These are phyloP conservation scores for Cacajao melanocephalus DNA, from an alignment of 2,797 vertebrate species.

Conservation along the genomic window DNA sequence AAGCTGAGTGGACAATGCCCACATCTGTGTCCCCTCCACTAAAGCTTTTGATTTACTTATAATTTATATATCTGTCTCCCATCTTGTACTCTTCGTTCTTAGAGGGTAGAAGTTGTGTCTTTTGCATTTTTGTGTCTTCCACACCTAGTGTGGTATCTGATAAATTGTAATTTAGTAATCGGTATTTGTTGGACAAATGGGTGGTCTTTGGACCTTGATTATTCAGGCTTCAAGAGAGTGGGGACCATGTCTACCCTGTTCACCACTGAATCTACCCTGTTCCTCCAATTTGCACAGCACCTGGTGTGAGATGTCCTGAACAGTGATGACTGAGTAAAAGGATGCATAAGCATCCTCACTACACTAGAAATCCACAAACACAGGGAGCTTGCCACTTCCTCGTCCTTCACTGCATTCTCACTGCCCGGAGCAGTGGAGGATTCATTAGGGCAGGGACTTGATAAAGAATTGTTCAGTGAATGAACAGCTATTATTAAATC, in stretches of 20 bases:
- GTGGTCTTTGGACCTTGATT: neutral
- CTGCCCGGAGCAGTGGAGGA: neutral
- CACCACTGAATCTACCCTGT: too few relatives aligned
- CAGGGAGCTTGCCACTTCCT: neutral
- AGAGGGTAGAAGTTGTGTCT: neutral
- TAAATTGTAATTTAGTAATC: neutral
- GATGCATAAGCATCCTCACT: neutral
- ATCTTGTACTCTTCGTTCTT: neutral
- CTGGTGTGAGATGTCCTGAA: neutral
- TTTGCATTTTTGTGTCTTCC: neutral
- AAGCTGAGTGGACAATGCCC: neutral
- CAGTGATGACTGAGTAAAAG: neutral
- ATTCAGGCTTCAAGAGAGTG: neutral
- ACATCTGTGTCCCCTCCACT: neutral
- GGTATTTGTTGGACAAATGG: neutral
- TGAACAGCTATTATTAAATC: neutral
- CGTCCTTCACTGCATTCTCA: neutral
- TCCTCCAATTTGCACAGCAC: rapidly evolving
- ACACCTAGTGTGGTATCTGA: neutral
- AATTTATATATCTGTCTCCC: neutral
- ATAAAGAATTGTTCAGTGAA: neutral
- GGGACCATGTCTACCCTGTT: neutral
- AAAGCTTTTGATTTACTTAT: neutral
- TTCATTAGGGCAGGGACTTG: neutral
- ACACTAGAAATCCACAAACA: neutral